Evolutionary conservation across 2,113 vertebrate species (phyloP), one percentile per base, ranked within the genome.

Genomic region (Cranoglanis bouderius): DNA sequence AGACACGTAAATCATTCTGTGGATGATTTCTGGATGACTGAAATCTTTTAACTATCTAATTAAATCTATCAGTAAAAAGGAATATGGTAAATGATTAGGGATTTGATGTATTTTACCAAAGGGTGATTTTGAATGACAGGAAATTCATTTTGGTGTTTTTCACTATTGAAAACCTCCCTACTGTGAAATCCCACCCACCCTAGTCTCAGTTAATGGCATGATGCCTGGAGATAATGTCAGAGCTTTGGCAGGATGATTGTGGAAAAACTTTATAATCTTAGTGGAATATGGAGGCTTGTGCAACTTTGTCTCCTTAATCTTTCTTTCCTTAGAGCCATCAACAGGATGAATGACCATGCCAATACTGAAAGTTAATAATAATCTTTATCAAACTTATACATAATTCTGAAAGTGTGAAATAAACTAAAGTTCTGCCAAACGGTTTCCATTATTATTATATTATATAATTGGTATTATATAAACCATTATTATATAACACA

Each of bases 201-300:
- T 53, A 74, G 51, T 67, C 65, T 49, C 29, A 2, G 46, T 21
- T 59, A 40, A 77, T 85, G 87, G 87, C 89, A 55, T 55, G 55
- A 63, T 86, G 88, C 72, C 86, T 70, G 85, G 40, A 82, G 43
- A 35, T 46, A 14, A 53, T 74, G 51, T 49, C 67, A 84, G 75
- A 80, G 61, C n/a, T 65, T 65, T 84, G 84, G 84, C 85, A 82
- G 55, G 29, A 86, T 21, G 63, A 65, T 82, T 53, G 53, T 49
- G 57, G 55, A 89, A 90, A 84, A 82, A 55, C 2, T 74, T 87
- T 24, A 87, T 80, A 88, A 84, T 29, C 80, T 74, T 70, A 70
- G 65, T 63, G 78, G 81, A 88, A 84, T 84, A 61, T 89, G 24
- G 78, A 87, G 35, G 26, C 26, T 83, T 86, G 49, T 86, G 75